These are phyloP conservation scores for Gryllus bimaculatus DNA, from an alignment of 1,140 invertebrate species.

Conservation along the genomic window DNA sequence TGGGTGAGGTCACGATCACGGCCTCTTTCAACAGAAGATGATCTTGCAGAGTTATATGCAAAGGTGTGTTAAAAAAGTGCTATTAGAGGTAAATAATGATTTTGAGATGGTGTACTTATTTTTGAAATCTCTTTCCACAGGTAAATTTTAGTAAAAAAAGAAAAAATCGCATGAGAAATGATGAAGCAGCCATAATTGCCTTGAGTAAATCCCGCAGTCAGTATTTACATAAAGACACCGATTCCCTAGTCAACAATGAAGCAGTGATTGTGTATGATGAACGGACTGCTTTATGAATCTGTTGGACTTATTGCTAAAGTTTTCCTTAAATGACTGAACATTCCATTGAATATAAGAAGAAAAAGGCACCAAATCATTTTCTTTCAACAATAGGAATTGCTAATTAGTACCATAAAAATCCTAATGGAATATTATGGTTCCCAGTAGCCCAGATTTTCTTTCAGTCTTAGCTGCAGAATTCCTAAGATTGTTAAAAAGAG, in stretches of 20 bases:
- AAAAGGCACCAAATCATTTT: no score
- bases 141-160: slow-evolving; percentile 60
- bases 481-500: background rate
- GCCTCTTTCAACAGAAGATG: slow-evolving; percentile 55
- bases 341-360: no score
- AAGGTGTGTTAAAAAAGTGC: slow-evolving; percentile 39
- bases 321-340: background rate
- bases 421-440: background rate
- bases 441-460: background rate
- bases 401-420: no score
- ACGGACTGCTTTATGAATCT: slow-evolving; percentile 50
- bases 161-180: slow-evolving; percentile 61
- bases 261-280: slow-evolving; percentile 65
- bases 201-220: slow-evolving; percentile 59
- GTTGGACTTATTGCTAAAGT: background rate
- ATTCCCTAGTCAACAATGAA: slow-evolving; percentile 51
- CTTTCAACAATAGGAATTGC: no score
- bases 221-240: slow-evolving; percentile 47
- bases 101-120: background rate
- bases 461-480: background rate
- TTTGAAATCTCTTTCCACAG: slow-evolving; percentile 33
- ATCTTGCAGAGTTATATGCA: slow-evolving; percentile 58
- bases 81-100: background rate
- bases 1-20: slow-evolving; percentile 52
- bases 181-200: slow-evolving; percentile 64